Base-by-base conservation (phyloP, 2,113 vertebrate genomes). In the Spea multiplicata region DNA sequence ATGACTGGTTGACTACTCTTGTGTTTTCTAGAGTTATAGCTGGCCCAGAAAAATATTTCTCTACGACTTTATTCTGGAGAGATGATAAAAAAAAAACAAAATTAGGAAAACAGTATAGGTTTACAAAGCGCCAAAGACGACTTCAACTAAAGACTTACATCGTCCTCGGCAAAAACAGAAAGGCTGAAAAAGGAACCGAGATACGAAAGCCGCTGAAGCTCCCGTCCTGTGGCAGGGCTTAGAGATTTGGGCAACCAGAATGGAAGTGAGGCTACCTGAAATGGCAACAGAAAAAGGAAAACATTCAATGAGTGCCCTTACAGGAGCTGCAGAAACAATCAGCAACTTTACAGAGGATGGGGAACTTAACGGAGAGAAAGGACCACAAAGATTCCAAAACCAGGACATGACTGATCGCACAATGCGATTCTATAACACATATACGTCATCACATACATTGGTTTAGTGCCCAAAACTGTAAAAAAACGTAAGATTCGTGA, bases 21-120 rank as follows among this genome's bases (percentile, higher is more conserved):
- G 96, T 99, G 90, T 99, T 99, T 88, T 99, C 97, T 84, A 97
- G 92, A 81, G 97, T 98, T 85, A 99, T 97, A 73, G 97, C 94
- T 80, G 97, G 97, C 72, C 97, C 97, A 82, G 97, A 99, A 91
- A 99, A 99, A 89, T 98, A 98, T 82, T 98, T 99, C 84, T 99
- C 97, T 74, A 95, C 96, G 53, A 99, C 96, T 93, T 95, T 97
- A 68, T 90, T 91, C 97, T 99, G 84, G 4, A 86, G 85, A 12
- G 1, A 84, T 64, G 83, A 80, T 6, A 4, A 66, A 82, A 2
- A 66, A 44, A 46, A 67, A 3, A 46, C 30, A 67, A 0, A 67
- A 47, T 66, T 44, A 13, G 66, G 45, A 46, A 10, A 47, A 12
- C 46, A 44, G 30, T 30, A 30, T 30, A 30, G 30, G 30, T 30